Evolutionary conservation across 1,140 invertebrate genomes (phyloP), one percentile per base, ranked within the genome.

Genomic region (Cherax quadricarinatus): DNA sequence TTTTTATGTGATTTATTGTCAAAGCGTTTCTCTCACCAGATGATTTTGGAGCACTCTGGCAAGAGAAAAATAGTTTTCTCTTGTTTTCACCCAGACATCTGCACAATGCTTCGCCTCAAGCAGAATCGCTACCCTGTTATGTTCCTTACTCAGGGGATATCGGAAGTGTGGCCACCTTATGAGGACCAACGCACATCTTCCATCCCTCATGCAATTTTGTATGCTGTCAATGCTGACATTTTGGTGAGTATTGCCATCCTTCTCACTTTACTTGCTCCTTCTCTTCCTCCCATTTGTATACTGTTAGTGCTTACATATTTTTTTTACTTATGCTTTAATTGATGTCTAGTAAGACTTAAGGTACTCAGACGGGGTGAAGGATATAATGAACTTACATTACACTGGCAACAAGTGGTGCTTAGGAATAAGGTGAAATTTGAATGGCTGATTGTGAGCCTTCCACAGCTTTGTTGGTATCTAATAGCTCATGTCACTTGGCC

Each of bases 81-180:
- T 0, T 98, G 98, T 94, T 99, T 99, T 95, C 98, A 99, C 95
- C 98, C 98, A 0, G 98, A 99, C 94, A 97, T 98, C 81, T 99
- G 98, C 94, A 97, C 97, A 0, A 98, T 99, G 98, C 96, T 99
- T 81, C 96, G 98, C 62, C 95, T 97, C 88, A 99, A 99, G 94
- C 98, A 99, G 95, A 99, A 99, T 95, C 97, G 97, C 94, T 99
- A 99, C 96, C 98, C 98, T 0, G 97, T 99, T 0, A 97, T 99
- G 95, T 99, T 99, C 94, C 95, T 99, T 79, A 99, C 98, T 0
- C 96, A 98, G 95, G 98, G 98, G 3, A 95, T 97, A 16, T 98
- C 97, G 3, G 95, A 96, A 7, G 97, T 97, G 92, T 99, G 98
- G 95, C 96, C 97, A 73, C 96, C 97, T 66, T 99, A 98, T 95